These are phyloP conservation scores for Mirza zaza DNA, from an alignment of 2,113 vertebrate genomes.

Conservation along the genomic window DNA sequence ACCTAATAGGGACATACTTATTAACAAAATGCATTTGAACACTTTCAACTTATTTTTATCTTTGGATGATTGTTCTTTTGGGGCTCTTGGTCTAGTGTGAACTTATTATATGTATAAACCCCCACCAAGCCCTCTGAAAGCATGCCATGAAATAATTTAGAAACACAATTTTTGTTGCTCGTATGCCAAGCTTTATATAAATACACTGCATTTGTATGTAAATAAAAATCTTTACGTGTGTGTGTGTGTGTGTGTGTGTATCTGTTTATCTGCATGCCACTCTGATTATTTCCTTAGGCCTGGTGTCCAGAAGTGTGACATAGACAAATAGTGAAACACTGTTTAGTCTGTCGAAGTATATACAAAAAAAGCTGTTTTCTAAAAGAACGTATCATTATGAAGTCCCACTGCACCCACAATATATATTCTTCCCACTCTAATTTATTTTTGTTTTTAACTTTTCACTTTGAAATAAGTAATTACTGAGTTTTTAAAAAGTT, in stretches of 20 bases:
- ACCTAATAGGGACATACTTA: no score
- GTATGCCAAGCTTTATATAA: background rate
- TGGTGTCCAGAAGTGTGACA: background rate
- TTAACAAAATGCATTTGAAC: background rate
- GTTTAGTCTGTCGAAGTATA: background rate
- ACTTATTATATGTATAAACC: background rate
- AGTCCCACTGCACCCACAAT: background rate
- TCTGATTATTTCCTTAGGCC: background rate
- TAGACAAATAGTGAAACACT: background rate
- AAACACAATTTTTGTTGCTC: background rate
- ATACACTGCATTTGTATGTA: background rate
- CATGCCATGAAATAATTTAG: background rate
- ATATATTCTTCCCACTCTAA: background rate
- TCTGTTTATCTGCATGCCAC: no score
- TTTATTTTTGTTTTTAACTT: background rate
- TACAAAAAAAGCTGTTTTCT: background rate
- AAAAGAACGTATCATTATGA: background rate
- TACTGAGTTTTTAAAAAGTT: background rate
- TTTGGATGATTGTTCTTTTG: background rate
- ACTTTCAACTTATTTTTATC: background rate
- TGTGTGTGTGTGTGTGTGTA: background rate
- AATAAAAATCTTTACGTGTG: background rate
- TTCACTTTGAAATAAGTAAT: background rate
- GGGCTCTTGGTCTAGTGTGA: background rate
- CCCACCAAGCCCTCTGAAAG: background rate